phyloP scores from a whole-genome alignment of 2,113 vertebrate species.

The Tyto alba region DNA sequence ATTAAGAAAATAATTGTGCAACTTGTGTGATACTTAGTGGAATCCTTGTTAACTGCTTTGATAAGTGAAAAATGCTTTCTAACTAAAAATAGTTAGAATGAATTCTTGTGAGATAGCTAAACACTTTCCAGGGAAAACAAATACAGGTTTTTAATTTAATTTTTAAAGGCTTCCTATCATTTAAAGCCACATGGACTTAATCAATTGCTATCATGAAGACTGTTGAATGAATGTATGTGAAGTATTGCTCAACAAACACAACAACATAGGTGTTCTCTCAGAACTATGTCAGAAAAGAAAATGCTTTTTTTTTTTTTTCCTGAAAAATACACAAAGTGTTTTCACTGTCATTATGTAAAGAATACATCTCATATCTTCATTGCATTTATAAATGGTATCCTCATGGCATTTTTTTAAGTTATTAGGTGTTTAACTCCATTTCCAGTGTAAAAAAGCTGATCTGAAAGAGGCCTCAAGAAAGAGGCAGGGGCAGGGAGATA shows the following conservation, averaged over 20 bases:
- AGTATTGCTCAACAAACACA: background rate
- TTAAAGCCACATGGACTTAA: background rate
- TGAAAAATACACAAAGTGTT: background rate
- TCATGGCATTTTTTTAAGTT: background rate
- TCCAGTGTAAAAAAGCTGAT: background rate
- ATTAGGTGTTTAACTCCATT: background rate
- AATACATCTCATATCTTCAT: background rate
- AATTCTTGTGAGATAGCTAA: background rate
- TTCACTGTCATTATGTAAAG: background rate
- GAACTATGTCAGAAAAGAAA: background rate
- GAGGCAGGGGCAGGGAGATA: background rate
- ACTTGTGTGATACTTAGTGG: background rate
- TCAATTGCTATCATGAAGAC: background rate
- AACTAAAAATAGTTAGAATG: background rate
- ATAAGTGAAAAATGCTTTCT: background rate
- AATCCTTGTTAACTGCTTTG: background rate
- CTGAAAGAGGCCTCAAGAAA: background rate
- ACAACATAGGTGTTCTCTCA: background rate
- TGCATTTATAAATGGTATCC: too few species aligned
- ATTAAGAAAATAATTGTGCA: background rate
- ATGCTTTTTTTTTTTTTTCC: too few species aligned
- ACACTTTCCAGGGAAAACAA: background rate
- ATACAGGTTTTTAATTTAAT: background rate
- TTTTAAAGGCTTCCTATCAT: background rate
- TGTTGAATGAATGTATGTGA: background rate